Evolutionary conservation across 2,888 invertebrate species (phyloP).

Genomic region (Agriopis marginaria): DNA sequence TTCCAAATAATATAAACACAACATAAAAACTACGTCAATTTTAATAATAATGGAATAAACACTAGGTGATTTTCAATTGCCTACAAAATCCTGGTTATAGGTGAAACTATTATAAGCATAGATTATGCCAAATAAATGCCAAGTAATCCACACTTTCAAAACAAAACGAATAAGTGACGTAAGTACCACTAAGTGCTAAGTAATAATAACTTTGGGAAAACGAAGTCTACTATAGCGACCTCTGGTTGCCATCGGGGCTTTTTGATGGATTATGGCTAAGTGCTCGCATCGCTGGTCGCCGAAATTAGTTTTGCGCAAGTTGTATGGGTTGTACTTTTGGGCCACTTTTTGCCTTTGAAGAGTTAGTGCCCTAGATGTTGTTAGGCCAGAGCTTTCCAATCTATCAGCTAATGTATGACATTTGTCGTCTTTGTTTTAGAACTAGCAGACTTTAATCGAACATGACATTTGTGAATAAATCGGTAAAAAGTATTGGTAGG

Average conservation of each 20-base stretch:
- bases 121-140: no score
- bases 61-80: no score
- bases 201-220: neutral
- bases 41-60: no score
- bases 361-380: slow-evolving; percentile 13
- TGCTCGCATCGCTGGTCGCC: slow-evolving; percentile 50
- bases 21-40: no score
- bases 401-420: neutral
- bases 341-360: slow-evolving; percentile 32
- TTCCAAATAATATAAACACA: no score
- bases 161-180: no score
- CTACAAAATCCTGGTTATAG: no score
- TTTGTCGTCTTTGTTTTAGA: neutral
- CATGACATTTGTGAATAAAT: no score
- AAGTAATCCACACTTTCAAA: neutral
- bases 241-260: slow-evolving; percentile 33
- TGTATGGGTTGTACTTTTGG: slow-evolving; percentile 29
- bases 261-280: slow-evolving; percentile 61
- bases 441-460: neutral
- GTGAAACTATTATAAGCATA: no score
- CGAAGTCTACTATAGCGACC: slow-evolving; percentile 21
- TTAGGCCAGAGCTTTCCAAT: neutral
- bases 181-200: neutral
- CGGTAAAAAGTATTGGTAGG: no score
- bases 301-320: slow-evolving; percentile 61